Evolutionary conservation across 2,888 invertebrate genomes (phyloP), one percentile per base, ranked within the genome.

Genomic region (Neoitamus cyanurus): DNA sequence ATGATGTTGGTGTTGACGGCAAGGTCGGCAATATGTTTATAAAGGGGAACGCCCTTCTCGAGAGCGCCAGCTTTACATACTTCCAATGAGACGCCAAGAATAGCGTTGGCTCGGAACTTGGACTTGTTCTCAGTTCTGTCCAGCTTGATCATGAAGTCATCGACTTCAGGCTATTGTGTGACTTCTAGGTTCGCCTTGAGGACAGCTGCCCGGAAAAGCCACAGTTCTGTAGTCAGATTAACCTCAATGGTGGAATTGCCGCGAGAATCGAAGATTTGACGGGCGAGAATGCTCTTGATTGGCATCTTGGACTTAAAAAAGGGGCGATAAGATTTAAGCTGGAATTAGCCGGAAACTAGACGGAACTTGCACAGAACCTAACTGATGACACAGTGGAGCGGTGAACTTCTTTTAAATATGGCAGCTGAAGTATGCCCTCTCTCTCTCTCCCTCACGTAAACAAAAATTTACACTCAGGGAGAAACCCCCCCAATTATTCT

Each of bases 191-290:
- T n/a, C n/a, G n/a, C n/a, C n/a, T n/a, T n/a, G 42, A 99, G 99
- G 3, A 99, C 99, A 83, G 99, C 99, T 95, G 94, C 88, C 96
- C 98, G 90, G 89, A 90, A 90, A 80, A 90, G 88, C 86, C 90
- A 91, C 88, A 90, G 87, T 15, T 90, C 90, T 37, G 90, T 90
- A 87, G 89, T 15, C 95, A 95, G 91, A 89, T 95, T 95, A 88
- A 99, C 99, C 93, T 99, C 99, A 82, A 99, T 98, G 58, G 99
- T 99, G 87, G 99, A 99, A 91, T 99, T 99, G 87, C 99, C 99
- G 91, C 99, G 96, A 85, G 99, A 99, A 93, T 99, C 99, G 92
- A 97, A 99, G 92, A 99, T 99, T 92, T 98, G 97, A 91, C 99
- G 97, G 87, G 99, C 99, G 90, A 95, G 95, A 90, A 99, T 95